These are phyloP conservation scores for Calcarius lapponicus DNA, from an alignment of 2,797 vertebrate genomes.

Conservation along the genomic window DNA sequence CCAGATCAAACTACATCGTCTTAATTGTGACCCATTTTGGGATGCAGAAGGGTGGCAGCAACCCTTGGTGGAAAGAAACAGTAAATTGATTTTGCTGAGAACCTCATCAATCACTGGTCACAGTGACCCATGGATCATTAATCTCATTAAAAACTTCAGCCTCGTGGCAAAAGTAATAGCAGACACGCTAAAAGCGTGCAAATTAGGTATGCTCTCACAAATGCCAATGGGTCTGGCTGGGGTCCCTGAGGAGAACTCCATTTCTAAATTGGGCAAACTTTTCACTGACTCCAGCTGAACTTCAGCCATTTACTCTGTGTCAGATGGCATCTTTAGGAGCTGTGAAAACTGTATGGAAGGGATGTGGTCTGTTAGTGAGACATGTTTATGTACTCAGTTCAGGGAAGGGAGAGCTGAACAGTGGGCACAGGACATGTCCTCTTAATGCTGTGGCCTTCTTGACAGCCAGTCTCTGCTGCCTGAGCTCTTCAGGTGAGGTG, in stretches of 20 bases:
- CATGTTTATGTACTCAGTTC: not conserved
- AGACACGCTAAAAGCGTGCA: not conserved
- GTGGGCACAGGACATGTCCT: not conserved
- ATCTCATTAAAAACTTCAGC: conserved; percentile 38
- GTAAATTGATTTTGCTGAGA: conserved; percentile 47
- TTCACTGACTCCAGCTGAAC: not conserved
- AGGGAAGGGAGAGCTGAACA: not conserved
- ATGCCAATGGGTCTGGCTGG: not conserved
- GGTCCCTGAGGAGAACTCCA: not conserved
- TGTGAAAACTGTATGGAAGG: not conserved
- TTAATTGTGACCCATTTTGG: conserved; percentile 1
- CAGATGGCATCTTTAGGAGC: not conserved
- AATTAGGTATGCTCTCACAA: not conserved
- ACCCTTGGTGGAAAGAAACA: not conserved
- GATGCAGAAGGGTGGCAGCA: not conserved
- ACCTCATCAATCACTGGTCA: conserved; percentile 44
- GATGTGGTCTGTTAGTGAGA: not conserved
- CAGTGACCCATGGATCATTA: not conserved
- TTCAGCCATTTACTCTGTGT: not conserved
- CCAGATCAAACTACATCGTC: not conserved
- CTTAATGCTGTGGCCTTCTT: not conserved
- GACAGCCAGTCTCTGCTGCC: not conserved
- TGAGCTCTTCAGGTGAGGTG: not conserved
- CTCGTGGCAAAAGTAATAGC: not conserved
- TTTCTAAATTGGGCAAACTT: not conserved